Percentiles rank a stretch among this genome's conserved stretches.
phyloP scores from a whole-genome alignment of 2,797 vertebrate genomes.

The Schizothorax lantsangensis region DNA sequence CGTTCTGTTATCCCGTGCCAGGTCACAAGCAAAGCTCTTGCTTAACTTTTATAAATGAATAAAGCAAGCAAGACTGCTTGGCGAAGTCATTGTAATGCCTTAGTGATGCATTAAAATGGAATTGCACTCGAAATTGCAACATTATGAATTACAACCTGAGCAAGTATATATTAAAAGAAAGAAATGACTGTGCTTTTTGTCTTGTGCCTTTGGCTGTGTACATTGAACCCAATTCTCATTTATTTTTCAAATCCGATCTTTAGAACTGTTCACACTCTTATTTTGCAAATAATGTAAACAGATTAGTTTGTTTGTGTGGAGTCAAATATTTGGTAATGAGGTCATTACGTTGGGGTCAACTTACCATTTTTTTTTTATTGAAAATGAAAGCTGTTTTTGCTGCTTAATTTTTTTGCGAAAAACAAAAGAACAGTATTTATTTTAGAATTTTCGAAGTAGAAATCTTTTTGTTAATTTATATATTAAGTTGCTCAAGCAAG shows the following conservation, averaged over 20 bases:
- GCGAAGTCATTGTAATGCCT: background rate
- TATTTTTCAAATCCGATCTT: background rate
- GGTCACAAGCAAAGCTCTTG: slow-evolving; percentile 50
- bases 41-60: slow-evolving; percentile 51
- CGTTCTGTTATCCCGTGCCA: slow-evolving; percentile 49
- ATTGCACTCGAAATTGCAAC: background rate
- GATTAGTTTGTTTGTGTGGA: background rate
- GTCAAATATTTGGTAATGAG: background rate
- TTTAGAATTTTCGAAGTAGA: background rate
- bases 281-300: background rate
- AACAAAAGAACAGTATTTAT: background rate
- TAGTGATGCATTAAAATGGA: slow-evolving; percentile 4
- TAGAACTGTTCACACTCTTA: background rate
- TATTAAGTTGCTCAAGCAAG: too few relatives aligned
- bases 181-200: background rate
- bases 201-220: background rate
- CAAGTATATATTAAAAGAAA: background rate
- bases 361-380: background rate
- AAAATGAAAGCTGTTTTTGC: background rate
- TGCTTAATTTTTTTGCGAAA: background rate
- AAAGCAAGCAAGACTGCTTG: slow-evolving; percentile 43
- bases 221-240: background rate
- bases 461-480: too few relatives aligned
- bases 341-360: background rate
- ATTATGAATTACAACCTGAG: background rate